Conservation (phyloP, 1,140 invertebrate genomes). For the Chelonus insularis region DNA sequence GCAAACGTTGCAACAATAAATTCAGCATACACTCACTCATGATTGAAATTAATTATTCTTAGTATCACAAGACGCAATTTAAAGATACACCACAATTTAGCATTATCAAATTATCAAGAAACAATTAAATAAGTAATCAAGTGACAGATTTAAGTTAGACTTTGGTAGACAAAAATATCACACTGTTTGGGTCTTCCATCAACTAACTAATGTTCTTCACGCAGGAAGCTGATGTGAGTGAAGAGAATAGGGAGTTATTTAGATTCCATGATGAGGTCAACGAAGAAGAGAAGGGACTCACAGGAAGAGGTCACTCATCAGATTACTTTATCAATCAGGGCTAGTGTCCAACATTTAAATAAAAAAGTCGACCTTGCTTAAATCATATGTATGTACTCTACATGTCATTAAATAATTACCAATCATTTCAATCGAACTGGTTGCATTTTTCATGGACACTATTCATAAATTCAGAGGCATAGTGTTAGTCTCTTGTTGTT, state of each 20-base stretch:
- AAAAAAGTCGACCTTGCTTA: neutral
- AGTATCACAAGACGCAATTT: no score
- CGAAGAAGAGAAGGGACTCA: slow-evolving; percentile 20
- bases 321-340: slow-evolving; percentile 5
- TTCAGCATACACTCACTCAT: no score
- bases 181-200: slow-evolving; percentile 49
- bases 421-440: neutral
- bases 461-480: no score
- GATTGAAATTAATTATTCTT: no score
- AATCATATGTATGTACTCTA: neutral
- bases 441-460: neutral
- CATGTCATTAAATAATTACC: neutral
- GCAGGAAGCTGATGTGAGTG: slow-evolving; percentile 46
- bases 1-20: no score
- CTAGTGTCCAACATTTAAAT: neutral
- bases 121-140: no score
- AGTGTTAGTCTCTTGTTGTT: no score
- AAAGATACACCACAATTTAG: no score
- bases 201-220: slow-evolving; percentile 14
- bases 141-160: no score
- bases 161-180: slow-evolving; percentile 41
- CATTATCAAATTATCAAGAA: no score
- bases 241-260: neutral
- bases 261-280: slow-evolving; percentile 22
- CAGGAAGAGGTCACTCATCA: slow-evolving; percentile 34